Conservation (phyloP, 2,113 vertebrate genomes). For the Donacobius atricapilla region DNA sequence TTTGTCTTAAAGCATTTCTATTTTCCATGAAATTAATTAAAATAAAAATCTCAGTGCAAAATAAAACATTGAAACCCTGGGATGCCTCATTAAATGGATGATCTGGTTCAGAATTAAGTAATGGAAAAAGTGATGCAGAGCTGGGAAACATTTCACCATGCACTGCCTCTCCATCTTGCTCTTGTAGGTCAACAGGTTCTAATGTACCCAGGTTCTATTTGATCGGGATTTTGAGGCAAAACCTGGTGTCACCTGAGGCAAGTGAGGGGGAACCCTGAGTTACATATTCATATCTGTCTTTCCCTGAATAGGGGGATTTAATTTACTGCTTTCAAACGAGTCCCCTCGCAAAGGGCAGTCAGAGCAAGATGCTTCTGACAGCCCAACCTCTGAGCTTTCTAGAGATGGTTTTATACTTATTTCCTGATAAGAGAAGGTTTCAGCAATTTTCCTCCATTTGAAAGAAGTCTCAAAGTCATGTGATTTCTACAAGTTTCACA, state of each 20-base stretch:
- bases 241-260: not conserved
- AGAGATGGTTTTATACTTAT: not conserved
- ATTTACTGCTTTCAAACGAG: not conserved
- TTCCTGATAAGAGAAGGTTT: not conserved
- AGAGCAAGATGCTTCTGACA: not conserved
- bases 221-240: not conserved
- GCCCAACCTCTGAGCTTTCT: not conserved
- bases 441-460: not conserved
- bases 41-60: not conserved
- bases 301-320: not conserved
- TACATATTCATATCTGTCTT: not conserved
- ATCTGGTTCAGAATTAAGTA: not conserved
- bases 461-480: not conserved
- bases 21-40: not conserved
- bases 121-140: not conserved
- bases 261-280: not conserved
- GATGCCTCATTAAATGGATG: not conserved
- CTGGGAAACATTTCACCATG: not conserved
- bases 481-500: not conserved
- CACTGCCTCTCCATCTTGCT: not conserved
- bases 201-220: not conserved
- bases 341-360: not conserved
- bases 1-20: not conserved
- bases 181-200: not conserved
- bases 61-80: not conserved